Evolutionary conservation across 2,113 vertebrate genomes (phyloP), one percentile per base, ranked within the genome.

Genomic region (Rhegmatorhina hoffmannsi): DNA sequence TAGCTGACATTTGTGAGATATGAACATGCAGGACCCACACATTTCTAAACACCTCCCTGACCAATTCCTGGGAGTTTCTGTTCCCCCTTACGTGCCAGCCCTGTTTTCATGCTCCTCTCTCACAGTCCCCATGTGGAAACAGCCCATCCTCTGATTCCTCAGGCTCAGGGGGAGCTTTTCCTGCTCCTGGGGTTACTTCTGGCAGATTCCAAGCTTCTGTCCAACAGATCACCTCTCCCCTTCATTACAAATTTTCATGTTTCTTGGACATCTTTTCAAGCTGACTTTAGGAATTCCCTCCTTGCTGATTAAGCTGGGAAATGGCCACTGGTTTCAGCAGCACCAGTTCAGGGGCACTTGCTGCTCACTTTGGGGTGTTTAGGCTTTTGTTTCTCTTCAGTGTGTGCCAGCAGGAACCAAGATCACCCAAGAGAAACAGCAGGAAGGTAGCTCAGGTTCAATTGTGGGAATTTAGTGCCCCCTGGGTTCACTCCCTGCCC

Each of bases 31-130:
- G n/a, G n/a, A 40, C 20, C 31, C 49, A 16, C 25, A 46, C 0
- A 23, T 49, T 79, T 75, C 25, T 59, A 24, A 75, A 13, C 5
- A 2, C 4, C 25, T 60, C 18, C 58, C 1, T 47, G 43, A 26
- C 5, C 25, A 18, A 44, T 33, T 10, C 28, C 44, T 34, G 31
- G 2, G 13, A 4, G 12, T 34, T 64, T n/a, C 44, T 67, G 9
- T n/a, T 36, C 33, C 34, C 11, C 28, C 4, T 12, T 5, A 1
- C 4, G 14, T 1, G 0, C 11, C 2, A 26, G 13, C 7, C 36
- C 33, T 83, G 29, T 40, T 86, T 13, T 38, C 9, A 17, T 7
- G 7, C 7, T 4, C 20, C 25, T 14, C 23, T 60, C 46, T 66
- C 29, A 2, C 21, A 34, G 60, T 15, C 13, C 50, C 15, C 17